phyloP scores from a whole-genome alignment of 2,113 vertebrate genomes.

The Beaufortia kweichowensis region DNA sequence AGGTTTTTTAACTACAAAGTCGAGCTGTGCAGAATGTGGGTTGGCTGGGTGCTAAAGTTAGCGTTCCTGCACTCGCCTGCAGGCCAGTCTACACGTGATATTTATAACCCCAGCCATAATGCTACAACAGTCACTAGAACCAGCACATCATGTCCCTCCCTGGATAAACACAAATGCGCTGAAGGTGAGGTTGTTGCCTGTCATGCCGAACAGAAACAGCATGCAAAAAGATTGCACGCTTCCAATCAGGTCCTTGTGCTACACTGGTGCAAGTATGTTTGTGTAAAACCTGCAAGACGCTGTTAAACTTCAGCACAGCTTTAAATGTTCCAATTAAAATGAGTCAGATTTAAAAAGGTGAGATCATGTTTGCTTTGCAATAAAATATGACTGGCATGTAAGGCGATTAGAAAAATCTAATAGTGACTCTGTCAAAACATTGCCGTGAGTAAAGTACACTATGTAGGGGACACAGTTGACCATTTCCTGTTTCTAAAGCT shows the following conservation, averaged over 20 bases:
- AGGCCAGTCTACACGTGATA: constrained; percentile 62
- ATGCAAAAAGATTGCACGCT: not conserved
- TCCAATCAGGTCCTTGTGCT: not conserved
- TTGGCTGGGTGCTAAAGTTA: constrained; percentile 74
- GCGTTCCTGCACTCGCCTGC: constrained; percentile 64
- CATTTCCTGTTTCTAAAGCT: not conserved
- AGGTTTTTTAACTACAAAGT: constrained; percentile 62
- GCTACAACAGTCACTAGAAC: constrained; percentile 45
- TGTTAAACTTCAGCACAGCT: not conserved
- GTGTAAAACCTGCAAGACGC: not conserved
- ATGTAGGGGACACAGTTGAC: not conserved
- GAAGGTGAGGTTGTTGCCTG: constrained; percentile 36
- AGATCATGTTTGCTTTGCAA: not conserved
- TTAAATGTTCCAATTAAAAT: not conserved
- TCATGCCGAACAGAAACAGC: not conserved
- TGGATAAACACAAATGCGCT: constrained; percentile 56
- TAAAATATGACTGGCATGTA: not conserved
- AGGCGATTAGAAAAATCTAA: not conserved
- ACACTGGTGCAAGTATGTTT: not conserved
- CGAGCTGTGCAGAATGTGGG: constrained; percentile 56
- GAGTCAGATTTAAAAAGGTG: not conserved
- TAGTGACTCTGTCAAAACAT: constrained; percentile 7
- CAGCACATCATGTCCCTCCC: constrained; percentile 51
- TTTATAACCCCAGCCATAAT: constrained; percentile 64
- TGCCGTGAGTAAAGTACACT: not conserved